phyloP scores from a whole-genome alignment of 2,797 vertebrate species.

The Buphagus erythrorhynchus region DNA sequence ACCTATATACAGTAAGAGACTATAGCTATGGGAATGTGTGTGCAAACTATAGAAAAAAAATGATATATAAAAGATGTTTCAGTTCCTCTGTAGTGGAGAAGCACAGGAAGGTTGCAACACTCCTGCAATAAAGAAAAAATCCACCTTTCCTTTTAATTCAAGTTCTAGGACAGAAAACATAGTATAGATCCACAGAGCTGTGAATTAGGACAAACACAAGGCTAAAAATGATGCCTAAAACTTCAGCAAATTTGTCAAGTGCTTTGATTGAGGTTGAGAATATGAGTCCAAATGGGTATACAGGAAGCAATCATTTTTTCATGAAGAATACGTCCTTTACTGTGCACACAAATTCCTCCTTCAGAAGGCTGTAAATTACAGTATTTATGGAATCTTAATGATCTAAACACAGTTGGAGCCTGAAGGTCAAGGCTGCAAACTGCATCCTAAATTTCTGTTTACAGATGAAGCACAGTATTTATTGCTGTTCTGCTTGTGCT shows the following conservation, averaged over 20 bases:
- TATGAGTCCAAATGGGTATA: conserved; percentile 40
- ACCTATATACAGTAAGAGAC: neutral
- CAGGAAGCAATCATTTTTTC: conserved; percentile 64
- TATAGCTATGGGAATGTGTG: neutral
- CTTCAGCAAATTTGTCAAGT: conserved; percentile 49
- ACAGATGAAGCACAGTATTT: conserved; percentile 83
- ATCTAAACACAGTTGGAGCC: conserved; percentile 78
- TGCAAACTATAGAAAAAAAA: neutral
- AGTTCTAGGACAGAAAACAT: neutral
- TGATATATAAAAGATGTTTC: neutral
- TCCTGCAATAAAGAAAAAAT: neutral
- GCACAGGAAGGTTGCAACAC: neutral
- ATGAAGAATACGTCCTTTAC: conserved; percentile 61
- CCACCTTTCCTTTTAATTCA: neutral
- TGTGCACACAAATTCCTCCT: conserved; percentile 60
- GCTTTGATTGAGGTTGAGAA: conserved; percentile 48
- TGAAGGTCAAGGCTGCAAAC: conserved; percentile 84
- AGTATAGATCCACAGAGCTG: neutral
- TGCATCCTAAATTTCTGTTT: conserved; percentile 79
- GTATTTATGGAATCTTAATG: conserved; percentile 76
- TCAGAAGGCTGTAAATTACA: conserved; percentile 73
- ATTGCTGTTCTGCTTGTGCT: conserved; percentile 56
- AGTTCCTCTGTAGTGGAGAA: neutral
- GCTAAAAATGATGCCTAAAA: conserved; percentile 49
- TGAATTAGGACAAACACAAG: conserved; percentile 33